A percentile compares a stretch with the other conserved stretches of the same genome.
These are phyloP conservation scores for rat (Rattus norvegicus) DNA, from an alignment of 2,113 vertebrate genomes.

Conservation along the genomic window GRCr8 NC_086020.1:150398501-150399000, in stretches of 20 bases:
- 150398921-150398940: slow-evolving; percentile 24
- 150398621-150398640: background rate
- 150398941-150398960: background rate
- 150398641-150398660: background rate
- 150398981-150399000: slow-evolving; percentile 20
- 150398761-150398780: background rate
- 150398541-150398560: background rate
- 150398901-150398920: slow-evolving; percentile 38
- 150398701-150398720: background rate
- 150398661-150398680: background rate
- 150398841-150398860: background rate
- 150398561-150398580: slow-evolving; percentile 18
- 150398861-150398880: background rate
- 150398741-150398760: background rate
- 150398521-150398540: background rate
- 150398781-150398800: background rate
- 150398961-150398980: slow-evolving; percentile 56
- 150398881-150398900: background rate
- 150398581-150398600: background rate
- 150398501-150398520: background rate
- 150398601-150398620: background rate
- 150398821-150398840: background rate
- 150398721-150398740: background rate
- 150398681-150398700: background rate
- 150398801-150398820: slow-evolving; percentile 54